Evolutionary conservation across 2,113 vertebrate genomes (phyloP).

Genomic region (Cnemophilus loriae): DNA sequence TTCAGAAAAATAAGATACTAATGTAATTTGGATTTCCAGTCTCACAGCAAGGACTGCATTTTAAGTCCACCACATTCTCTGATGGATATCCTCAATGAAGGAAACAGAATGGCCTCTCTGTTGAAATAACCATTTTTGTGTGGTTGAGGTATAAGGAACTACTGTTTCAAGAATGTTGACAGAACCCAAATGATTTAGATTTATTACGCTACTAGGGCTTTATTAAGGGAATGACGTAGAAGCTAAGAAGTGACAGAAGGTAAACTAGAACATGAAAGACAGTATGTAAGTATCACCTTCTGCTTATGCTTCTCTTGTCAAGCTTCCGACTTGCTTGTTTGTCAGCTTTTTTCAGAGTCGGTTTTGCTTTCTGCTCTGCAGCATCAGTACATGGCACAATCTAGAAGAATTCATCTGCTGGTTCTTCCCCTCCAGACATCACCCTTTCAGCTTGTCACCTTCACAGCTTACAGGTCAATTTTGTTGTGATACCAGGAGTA

Average conservation of each 20-base stretch:
- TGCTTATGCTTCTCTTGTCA: neutral
- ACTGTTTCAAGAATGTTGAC: neutral
- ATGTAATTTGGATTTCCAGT: neutral
- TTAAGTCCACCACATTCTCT: neutral
- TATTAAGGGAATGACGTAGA: neutral
- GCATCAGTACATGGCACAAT: neutral
- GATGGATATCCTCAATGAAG: neutral
- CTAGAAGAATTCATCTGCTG: neutral
- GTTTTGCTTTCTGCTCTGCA: neutral
- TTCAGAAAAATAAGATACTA: neutral
- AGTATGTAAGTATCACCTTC: neutral
- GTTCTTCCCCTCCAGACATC: neutral
- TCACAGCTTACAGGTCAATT: neutral
- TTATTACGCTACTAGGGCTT: neutral
- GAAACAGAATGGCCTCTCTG: neutral
- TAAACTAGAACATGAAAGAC: neutral
- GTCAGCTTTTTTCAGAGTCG: neutral
- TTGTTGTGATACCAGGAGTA: neutral
- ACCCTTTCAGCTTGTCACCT: neutral
- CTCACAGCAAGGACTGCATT: neutral
- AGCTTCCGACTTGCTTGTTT: neutral
- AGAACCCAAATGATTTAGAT: neutral
- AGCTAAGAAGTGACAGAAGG: neutral
- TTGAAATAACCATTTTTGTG: neutral
- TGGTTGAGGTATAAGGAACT: neutral